phyloP scores from a whole-genome alignment of 2,797 vertebrate genomes.

The Rhinogobio ventralis region DNA sequence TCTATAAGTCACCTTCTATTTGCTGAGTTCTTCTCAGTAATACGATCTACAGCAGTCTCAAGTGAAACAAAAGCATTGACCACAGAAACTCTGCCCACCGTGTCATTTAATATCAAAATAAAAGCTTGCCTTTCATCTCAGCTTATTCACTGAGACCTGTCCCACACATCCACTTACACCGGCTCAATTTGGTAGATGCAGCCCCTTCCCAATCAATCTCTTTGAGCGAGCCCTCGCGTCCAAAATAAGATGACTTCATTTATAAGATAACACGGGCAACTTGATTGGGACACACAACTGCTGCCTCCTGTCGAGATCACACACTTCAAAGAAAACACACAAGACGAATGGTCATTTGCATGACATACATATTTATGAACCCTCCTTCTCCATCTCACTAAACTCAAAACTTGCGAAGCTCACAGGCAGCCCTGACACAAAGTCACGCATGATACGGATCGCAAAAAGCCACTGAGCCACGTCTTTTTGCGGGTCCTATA shows the following conservation, averaged over 20 bases:
- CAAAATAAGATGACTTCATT: conserved; percentile 37
- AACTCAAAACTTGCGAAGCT: conserved; percentile 33
- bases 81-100: neutral
- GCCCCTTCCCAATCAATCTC: conserved; percentile 33
- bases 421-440: conserved; percentile 1
- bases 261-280: conserved; percentile 33
- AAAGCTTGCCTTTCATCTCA: conserved; percentile 41
- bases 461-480: neutral
- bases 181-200: conserved; percentile 16
- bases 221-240: conserved; percentile 3
- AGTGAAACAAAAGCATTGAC: conserved; percentile 9
- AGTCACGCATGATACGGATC: neutral
- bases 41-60: conserved; percentile 10
- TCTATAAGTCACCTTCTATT: conserved; percentile 11
- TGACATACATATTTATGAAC: conserved; percentile 61
- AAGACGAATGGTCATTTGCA: conserved; percentile 54
- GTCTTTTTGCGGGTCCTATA: neutral
- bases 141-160: conserved; percentile 15
- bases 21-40: conserved; percentile 10
- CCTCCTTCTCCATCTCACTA: conserved; percentile 43
- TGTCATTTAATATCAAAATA: conserved; percentile 21
- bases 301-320: conserved; percentile 35
- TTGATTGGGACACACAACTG: conserved; percentile 29
- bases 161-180: conserved; percentile 17
- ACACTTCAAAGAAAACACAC: conserved; percentile 56